Conservation (phyloP, 2,797 vertebrate species). For the Carduelis carduelis region DNA sequence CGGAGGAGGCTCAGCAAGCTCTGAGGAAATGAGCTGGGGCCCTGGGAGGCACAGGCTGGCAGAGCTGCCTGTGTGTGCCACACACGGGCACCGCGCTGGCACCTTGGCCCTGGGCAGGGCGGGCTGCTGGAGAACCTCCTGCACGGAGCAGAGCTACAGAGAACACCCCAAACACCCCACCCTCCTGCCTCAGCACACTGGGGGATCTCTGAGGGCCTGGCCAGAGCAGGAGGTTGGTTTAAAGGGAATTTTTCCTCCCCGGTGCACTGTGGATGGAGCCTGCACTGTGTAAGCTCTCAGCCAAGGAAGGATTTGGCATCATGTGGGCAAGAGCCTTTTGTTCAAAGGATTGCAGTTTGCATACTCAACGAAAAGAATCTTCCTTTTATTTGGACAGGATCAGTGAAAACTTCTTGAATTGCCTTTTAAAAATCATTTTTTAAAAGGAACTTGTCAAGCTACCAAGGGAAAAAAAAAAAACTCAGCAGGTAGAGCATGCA, state of each 20-base stretch:
- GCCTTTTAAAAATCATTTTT: neutral
- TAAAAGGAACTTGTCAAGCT: constrained; percentile 24
- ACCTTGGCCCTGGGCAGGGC: neutral
- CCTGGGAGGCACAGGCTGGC: neutral
- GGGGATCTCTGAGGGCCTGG: neutral
- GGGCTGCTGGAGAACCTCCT: neutral
- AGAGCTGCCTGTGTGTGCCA: neutral
- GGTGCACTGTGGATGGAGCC: neutral
- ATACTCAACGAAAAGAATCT: neutral
- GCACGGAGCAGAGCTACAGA: no score
- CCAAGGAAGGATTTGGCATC: constrained; percentile 7
- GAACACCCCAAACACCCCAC: neutral
- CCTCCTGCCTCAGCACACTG: no score
- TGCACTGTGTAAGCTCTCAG: neutral
- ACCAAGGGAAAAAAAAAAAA: neutral
- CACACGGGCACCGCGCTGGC: neutral
- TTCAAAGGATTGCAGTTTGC: constrained; percentile 55
- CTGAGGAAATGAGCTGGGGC: neutral
- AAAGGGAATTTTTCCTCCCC: neutral
- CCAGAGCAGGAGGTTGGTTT: neutral
- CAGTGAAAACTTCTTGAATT: constrained; percentile 40
- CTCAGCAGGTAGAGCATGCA: constrained; percentile 32
- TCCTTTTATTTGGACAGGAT: neutral
- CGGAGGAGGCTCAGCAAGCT: neutral
- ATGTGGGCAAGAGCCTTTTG: constrained; percentile 10